A percentile compares a stretch with the other conserved stretches of the same genome.
Conservation (phyloP, 1,140 invertebrate species). For the Frieseomelitta varia region DNA sequence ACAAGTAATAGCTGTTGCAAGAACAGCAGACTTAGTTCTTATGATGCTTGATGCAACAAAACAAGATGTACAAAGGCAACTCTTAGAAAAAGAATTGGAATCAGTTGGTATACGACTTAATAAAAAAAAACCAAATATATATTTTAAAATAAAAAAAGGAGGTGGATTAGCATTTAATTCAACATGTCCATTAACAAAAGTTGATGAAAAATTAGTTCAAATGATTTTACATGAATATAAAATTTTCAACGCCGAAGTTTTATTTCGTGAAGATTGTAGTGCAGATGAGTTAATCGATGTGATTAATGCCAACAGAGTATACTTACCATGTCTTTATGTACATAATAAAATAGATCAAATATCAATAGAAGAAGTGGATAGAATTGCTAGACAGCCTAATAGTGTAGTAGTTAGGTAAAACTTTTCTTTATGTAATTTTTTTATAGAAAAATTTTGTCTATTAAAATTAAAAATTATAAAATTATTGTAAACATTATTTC, state of each 20-base stretch:
- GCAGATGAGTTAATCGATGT: constrained; percentile 99
- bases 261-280: constrained; percentile 97
- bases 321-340: constrained; percentile 98
- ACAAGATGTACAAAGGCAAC: constrained; percentile 94
- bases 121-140: constrained; percentile 97
- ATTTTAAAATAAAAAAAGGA: constrained; percentile 99
- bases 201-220: constrained; percentile 99
- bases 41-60: constrained; percentile 99
- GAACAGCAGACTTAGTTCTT: constrained; percentile 97
- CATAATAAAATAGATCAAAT: constrained; percentile 99
- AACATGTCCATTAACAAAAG: constrained; percentile 95
- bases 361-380: constrained; percentile 98
- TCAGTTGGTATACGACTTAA: constrained; percentile 98
- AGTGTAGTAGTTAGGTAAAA: constrained; percentile 96
- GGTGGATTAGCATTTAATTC: constrained; percentile 99
- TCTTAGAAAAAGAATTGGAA: constrained; percentile 97
- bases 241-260: constrained; percentile 98
- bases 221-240: constrained; percentile 99
- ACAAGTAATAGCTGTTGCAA: constrained; percentile 97
- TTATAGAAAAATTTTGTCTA: background rate
- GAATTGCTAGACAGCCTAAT: constrained; percentile 94
- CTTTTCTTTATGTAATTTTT: background rate
- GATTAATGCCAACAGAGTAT: constrained; percentile 98
- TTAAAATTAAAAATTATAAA: background rate
- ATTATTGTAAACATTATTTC: background rate